phyloP scores from a whole-genome alignment of 2,113 vertebrate species.

The Dicerorhinus sumatrensis region DNA sequence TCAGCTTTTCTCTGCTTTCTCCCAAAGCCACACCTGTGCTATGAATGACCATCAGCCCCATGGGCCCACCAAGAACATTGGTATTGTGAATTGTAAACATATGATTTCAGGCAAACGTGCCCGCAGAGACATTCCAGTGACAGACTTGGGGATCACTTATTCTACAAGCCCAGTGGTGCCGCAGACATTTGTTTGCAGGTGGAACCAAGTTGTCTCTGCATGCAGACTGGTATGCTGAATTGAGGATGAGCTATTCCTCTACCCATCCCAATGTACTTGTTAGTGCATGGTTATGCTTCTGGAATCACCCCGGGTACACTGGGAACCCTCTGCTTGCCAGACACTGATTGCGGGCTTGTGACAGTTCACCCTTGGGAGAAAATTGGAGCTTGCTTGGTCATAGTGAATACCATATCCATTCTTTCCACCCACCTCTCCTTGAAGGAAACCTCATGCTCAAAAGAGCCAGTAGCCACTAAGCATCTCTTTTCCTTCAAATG shows the following conservation, averaged over 20 bases:
- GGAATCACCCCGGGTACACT: not conserved
- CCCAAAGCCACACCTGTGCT: not conserved
- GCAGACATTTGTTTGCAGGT: not conserved
- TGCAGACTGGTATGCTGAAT: rapidly evolving
- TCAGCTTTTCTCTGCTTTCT: not conserved
- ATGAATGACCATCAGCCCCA: not conserved
- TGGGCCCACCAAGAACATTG: rapidly evolving
- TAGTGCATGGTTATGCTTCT: not conserved
- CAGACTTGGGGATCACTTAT: no score
- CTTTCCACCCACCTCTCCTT: not conserved
- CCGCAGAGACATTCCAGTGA: not conserved
- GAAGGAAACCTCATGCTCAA: not conserved
- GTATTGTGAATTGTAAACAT: not conserved
- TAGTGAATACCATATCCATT: not conserved
- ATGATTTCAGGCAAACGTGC: not conserved
- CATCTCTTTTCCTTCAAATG: not conserved
- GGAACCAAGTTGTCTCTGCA: not conserved
- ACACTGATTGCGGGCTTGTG: not conserved
- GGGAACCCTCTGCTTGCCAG: constrained; percentile 29
- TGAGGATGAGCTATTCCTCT: not conserved
- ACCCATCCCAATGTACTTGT: not conserved
- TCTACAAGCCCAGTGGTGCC: not conserved
- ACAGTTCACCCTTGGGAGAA: not conserved
- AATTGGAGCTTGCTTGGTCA: not conserved
- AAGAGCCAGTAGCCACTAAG: not conserved